phyloP scores from a whole-genome alignment of 1,140 invertebrate genomes.

The Euura saliciscinereae region DNA sequence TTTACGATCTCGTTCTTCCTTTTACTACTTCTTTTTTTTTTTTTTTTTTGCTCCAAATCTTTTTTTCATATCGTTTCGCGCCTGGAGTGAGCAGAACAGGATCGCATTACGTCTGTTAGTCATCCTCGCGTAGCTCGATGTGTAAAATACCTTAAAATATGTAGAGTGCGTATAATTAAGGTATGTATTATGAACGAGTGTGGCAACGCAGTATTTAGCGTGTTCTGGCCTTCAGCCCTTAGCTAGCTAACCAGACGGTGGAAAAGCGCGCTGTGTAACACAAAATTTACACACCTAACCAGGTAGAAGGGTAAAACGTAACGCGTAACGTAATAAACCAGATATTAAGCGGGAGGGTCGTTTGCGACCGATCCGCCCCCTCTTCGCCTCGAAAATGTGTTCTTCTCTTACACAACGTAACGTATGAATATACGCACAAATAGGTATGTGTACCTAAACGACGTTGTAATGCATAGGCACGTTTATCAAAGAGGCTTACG shows the following conservation, averaged over 20 bases:
- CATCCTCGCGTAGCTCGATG: not conserved
- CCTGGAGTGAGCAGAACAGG: not conserved
- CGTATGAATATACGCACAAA: no score
- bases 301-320: slow-evolving; percentile 12
- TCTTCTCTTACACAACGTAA: no score
- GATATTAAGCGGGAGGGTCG: slow-evolving; percentile 29
- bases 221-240: no score
- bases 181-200: slow-evolving; percentile 52
- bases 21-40: slow-evolving; percentile 20
- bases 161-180: slow-evolving; percentile 49
- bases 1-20: slow-evolving; percentile 12
- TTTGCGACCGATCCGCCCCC: slow-evolving; percentile 15
- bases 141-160: slow-evolving; percentile 50
- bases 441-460: no score
- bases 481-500: no score
- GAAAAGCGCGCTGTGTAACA: slow-evolving; percentile 20
- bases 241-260: not conserved
- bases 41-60: slow-evolving; percentile 10
- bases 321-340: slow-evolving; percentile 33
- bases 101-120: not conserved
- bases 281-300: not conserved
- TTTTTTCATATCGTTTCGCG: not conserved
- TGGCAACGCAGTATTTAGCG: not conserved
- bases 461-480: no score
- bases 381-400: not conserved